Conservation (phyloP, 2,113 vertebrate genomes). For the Acanthisitta chloris region DNA sequence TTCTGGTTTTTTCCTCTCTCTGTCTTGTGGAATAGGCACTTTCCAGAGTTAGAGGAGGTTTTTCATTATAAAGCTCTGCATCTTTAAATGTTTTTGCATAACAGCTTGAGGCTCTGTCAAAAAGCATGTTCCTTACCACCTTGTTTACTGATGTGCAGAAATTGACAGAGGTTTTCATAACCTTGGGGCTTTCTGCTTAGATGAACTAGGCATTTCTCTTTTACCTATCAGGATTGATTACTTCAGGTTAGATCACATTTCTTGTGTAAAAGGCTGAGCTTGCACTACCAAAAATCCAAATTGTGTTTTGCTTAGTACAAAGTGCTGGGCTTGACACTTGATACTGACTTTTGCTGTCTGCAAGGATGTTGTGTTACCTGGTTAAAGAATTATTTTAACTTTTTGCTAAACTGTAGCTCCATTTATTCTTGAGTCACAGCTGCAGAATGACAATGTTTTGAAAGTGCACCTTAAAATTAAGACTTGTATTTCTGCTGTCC, state of each 20-base stretch:
- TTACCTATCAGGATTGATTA: constrained; percentile 7
- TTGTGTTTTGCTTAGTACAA: background rate
- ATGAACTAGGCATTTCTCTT: background rate
- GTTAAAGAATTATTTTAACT: background rate
- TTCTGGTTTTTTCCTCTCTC: background rate
- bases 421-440: background rate
- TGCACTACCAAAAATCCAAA: background rate
- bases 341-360: background rate
- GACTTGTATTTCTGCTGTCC: background rate
- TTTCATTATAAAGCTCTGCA: background rate
- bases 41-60: background rate
- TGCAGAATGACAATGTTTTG: background rate
- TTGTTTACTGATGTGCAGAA: background rate
- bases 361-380: background rate
- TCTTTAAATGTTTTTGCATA: background rate
- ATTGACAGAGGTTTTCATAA: background rate
- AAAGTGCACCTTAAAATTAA: background rate
- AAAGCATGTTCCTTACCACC: background rate
- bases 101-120: constrained; percentile 19
- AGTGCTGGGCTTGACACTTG: background rate
- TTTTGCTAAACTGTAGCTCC: background rate
- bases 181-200: constrained; percentile 23
- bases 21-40: background rate
- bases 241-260: background rate
- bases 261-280: background rate